phyloP scores from a whole-genome alignment of 2,113 vertebrate species.

The Puffinus mauretanicus region DNA sequence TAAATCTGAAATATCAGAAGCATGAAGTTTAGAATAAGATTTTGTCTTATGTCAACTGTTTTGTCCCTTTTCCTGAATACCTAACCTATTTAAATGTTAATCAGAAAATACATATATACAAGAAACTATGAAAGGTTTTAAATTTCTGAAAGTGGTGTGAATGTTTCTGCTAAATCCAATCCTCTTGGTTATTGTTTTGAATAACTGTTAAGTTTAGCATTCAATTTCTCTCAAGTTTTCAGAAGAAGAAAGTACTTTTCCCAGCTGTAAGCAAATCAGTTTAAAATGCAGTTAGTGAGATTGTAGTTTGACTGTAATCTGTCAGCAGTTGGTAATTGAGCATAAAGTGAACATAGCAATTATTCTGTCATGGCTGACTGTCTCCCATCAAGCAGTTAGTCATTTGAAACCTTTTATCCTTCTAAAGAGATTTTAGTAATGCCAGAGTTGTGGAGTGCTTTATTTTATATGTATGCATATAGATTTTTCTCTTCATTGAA shows the following conservation, averaged over 20 bases:
- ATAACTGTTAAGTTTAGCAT: conserved; percentile 27
- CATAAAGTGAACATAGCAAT: conserved; percentile 31
- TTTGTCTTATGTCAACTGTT: conserved; percentile 39
- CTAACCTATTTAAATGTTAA: conserved; percentile 72
- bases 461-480: conserved; percentile 26
- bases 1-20: conserved; percentile 97
- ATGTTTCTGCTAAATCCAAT: conserved; percentile 54
- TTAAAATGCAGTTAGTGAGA: conserved; percentile 33
- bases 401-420: conserved; percentile 55
- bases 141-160: conserved; percentile 69
- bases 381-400: conserved; percentile 46
- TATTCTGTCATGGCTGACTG: conserved; percentile 15
- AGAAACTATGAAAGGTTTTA: conserved; percentile 66
- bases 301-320: conserved; percentile 31
- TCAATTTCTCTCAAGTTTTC: conserved; percentile 7
- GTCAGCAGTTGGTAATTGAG: conserved; percentile 58
- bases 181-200: conserved; percentile 41
- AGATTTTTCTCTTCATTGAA: conserved; percentile 52
- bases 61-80: conserved; percentile 57
- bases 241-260: conserved; percentile 37
- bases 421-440: conserved; percentile 52
- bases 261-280: conserved; percentile 48
- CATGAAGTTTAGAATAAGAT: conserved; percentile 67
- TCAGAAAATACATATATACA: conserved; percentile 69
- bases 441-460: conserved; percentile 67